Percentiles rank a stretch among this genome's conserved stretches.
Conservation (phyloP, 2,797 vertebrate species). For the Emydoidea blandingii region DNA sequence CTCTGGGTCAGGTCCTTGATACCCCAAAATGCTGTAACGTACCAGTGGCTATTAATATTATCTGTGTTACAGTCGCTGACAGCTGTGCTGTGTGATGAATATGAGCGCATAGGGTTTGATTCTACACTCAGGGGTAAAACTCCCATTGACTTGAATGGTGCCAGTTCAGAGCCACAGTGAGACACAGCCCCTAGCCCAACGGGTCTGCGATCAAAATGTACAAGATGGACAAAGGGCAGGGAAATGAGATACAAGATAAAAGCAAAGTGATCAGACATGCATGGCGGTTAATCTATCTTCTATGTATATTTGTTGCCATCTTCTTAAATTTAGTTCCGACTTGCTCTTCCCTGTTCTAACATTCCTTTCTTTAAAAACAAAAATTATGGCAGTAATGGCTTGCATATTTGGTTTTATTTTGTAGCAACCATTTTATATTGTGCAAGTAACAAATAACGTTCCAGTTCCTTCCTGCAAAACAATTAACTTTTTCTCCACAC, state of each 20-base stretch:
- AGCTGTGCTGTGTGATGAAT: neutral
- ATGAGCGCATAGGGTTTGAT: neutral
- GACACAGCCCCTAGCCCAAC: rapidly evolving
- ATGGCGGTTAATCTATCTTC: neutral
- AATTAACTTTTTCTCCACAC: neutral
- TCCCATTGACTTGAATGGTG: neutral
- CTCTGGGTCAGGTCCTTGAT: neutral
- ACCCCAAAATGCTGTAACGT: neutral
- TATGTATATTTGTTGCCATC: neutral
- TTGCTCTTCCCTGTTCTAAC: neutral
- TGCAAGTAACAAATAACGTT: neutral
- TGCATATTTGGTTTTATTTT: neutral
- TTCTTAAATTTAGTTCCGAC: neutral
- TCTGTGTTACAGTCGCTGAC: neutral
- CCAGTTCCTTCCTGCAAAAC: neutral
- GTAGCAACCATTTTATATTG: neutral
- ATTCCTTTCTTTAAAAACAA: neutral
- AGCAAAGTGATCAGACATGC: neutral
- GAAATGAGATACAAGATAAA: neutral
- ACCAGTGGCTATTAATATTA: too few species aligned
- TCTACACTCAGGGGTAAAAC: neutral
- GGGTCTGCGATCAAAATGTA: neutral
- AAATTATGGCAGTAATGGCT: neutral
- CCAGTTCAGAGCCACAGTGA: neutral
- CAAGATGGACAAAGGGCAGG: neutral